phyloP scores from a whole-genome alignment of 2,113 vertebrate genomes.

The Burhinus bistriatus region DNA sequence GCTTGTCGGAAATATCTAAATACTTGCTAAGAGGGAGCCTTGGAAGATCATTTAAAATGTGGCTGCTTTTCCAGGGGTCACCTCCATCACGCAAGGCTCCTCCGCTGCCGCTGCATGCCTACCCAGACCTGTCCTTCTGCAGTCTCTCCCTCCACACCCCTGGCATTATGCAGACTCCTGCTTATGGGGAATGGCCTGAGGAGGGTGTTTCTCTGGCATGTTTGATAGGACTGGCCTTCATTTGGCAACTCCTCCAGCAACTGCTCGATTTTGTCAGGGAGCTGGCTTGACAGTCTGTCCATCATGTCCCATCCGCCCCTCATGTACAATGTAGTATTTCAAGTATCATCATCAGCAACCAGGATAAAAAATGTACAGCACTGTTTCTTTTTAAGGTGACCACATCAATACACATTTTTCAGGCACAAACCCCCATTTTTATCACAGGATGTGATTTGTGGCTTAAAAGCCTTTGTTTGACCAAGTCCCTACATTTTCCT shows the following conservation, averaged over 20 bases:
- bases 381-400: neutral
- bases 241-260: neutral
- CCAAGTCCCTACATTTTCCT: neutral
- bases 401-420: neutral
- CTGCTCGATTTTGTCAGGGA: neutral
- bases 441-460: neutral
- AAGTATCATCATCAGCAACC: neutral
- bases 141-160: neutral
- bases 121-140: neutral
- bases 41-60: neutral
- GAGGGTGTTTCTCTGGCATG: neutral
- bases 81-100: neutral
- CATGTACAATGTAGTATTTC: neutral
- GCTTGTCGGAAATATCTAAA: neutral
- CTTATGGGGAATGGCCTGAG: neutral
- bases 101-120: neutral
- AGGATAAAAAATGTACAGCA: neutral
- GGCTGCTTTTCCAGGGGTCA: neutral
- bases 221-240: neutral
- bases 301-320: accelerated
- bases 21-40: neutral
- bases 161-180: neutral
- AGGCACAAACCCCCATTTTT: neutral
- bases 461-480: neutral
- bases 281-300: neutral